These are phyloP conservation scores for Pristionchus pacificus DNA, from an alignment of 1,140 invertebrate genomes.

Conservation along the genomic window DNA sequence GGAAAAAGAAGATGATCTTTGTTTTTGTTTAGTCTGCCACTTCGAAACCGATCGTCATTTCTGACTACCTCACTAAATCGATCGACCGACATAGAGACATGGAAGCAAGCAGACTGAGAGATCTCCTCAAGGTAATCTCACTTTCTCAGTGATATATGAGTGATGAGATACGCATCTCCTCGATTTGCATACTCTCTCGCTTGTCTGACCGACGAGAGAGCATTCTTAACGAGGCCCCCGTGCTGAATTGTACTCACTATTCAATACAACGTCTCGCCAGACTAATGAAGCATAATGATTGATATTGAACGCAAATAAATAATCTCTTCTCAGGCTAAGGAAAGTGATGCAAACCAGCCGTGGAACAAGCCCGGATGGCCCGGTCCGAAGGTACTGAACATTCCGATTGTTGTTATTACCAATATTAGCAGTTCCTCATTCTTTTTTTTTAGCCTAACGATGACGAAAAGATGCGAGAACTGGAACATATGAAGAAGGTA, in stretches of 20 bases:
- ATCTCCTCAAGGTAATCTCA: slow-evolving; percentile 41
- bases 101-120: slow-evolving; percentile 38
- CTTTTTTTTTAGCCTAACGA: slow-evolving; percentile 36
- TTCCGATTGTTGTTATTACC: slow-evolving; percentile 5
- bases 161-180: too few relatives aligned
- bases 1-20: not conserved
- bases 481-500: slow-evolving; percentile 49
- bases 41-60: slow-evolving; percentile 46
- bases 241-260: too few relatives aligned
- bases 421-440: too few relatives aligned
- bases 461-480: slow-evolving; percentile 43
- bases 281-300: too few relatives aligned
- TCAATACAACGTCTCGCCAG: too few relatives aligned
- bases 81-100: slow-evolving; percentile 49
- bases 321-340: slow-evolving; percentile 30
- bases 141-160: too few relatives aligned
- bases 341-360: slow-evolving; percentile 46
- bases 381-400: slow-evolving; percentile 39
- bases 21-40: slow-evolving; percentile 41
- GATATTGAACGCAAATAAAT: not conserved
- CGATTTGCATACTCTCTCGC: too few relatives aligned
- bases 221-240: too few relatives aligned
- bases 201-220: too few relatives aligned
- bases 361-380: slow-evolving; percentile 54
- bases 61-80: slow-evolving; percentile 48